Evolutionary conservation across 64 coral and sea anemone species (phyloP).

Genomic region (Actinia tenebrosa): DNA sequence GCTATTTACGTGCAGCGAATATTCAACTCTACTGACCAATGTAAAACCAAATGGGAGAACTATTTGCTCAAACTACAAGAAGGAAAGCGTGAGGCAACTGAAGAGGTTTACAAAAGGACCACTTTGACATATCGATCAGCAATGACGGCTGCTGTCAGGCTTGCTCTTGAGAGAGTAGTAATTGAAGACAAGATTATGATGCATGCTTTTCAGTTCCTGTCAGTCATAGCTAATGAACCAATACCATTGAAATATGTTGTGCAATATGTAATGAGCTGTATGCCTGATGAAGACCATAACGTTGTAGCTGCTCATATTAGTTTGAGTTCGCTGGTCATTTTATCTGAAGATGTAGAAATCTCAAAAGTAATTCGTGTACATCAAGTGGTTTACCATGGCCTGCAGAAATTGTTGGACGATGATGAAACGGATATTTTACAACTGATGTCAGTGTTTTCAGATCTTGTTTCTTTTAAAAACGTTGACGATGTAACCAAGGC

Average conservation of each 20-base stretch:
- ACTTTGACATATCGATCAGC: not conserved
- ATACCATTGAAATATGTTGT: slow-evolving; percentile 27
- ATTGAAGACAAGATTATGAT: slow-evolving; percentile 15
- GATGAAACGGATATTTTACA: not conserved
- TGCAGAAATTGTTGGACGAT: not conserved
- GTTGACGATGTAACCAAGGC: not conserved
- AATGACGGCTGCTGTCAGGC: slow-evolving; percentile 1
- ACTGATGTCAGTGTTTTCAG: slow-evolving; percentile 8
- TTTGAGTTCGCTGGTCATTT: not conserved
- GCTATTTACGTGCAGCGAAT: not conserved
- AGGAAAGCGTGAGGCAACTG: slow-evolving; percentile 18
- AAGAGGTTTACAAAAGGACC: slow-evolving; percentile 20
- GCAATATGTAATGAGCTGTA: not conserved
- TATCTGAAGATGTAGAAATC: not conserved
- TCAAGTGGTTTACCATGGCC: not conserved
- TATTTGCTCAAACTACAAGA: slow-evolving; percentile 20
- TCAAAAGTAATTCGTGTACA: slow-evolving; percentile 21
- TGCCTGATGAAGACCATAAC: slow-evolving; percentile 30
- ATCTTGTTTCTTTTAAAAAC: not conserved
- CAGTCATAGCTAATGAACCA: slow-evolving; percentile 25
- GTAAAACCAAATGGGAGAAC: not conserved
- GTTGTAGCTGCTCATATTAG: not conserved
- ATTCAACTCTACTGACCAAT: not conserved
- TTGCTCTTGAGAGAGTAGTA: slow-evolving; percentile 15
- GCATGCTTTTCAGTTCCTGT: slow-evolving; percentile 44